These are phyloP conservation scores for Limnephilus auricula DNA, from an alignment of 2,888 invertebrate species.

Conservation along the genomic window DNA sequence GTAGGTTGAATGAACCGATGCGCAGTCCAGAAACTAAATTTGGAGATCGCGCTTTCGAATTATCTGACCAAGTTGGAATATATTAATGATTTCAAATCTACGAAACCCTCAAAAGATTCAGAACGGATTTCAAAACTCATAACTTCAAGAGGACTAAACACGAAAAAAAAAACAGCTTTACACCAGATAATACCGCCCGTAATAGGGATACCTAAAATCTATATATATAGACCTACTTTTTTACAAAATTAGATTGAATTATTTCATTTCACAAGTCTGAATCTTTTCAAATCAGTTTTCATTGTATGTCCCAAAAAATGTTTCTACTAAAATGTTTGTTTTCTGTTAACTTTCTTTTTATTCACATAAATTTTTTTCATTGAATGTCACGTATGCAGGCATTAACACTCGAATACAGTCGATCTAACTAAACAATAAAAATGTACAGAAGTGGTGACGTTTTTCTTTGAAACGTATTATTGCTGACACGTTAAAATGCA, in stretches of 20 bases:
- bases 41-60: neutral
- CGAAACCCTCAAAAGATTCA: neutral
- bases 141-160: neutral
- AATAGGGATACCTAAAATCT: neutral
- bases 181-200: too few relatives aligned
- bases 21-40: neutral
- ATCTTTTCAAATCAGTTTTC: too few relatives aligned
- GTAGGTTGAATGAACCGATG: neutral
- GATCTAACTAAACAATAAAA: neutral
- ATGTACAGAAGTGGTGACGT: neutral
- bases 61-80: neutral
- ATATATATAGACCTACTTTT: too few relatives aligned
- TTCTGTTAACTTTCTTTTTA: too few relatives aligned
- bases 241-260: too few relatives aligned
- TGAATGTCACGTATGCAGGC: too few relatives aligned
- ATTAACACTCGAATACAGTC: neutral
- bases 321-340: too few relatives aligned
- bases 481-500: slow-evolving; percentile 20
- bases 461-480: slow-evolving; percentile 6
- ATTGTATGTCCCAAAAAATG: too few relatives aligned
- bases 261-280: too few relatives aligned
- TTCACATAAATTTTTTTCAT: too few relatives aligned
- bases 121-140: neutral
- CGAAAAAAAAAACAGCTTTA: neutral
- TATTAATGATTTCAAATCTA: neutral